A percentile compares a stretch with the other conserved stretches of the same genome.
Conservation (phyloP, 2,797 vertebrate genomes). For the Pipistrellus pipistrellus region DNA sequence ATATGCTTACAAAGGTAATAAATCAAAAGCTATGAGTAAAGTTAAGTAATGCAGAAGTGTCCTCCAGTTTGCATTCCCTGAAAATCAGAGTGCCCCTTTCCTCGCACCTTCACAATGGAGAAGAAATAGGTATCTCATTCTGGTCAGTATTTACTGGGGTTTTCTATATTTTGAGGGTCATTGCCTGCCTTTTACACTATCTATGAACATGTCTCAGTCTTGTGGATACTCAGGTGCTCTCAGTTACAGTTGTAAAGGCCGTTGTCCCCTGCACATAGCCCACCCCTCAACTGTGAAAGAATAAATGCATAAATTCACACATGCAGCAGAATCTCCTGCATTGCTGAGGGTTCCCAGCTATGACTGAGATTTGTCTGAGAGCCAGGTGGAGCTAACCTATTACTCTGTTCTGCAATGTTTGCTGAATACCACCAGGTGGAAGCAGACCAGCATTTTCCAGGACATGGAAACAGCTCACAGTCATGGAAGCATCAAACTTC, state of each 20-base stretch:
- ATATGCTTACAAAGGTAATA: background rate
- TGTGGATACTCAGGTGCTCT: background rate
- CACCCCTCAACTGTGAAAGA: background rate
- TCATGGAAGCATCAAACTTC: background rate
- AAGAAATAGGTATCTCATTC: background rate
- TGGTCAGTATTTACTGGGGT: background rate
- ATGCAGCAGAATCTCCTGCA: background rate
- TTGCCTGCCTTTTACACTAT: background rate
- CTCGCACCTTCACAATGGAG: background rate
- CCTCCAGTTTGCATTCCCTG: background rate
- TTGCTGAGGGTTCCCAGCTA: background rate
- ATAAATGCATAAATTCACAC: background rate
- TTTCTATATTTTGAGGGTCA: background rate
- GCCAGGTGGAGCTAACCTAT: fast-evolving
- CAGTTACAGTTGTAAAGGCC: background rate
- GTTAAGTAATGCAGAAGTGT: background rate
- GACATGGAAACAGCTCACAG: background rate
- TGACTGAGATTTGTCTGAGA: background rate
- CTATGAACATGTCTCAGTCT: background rate
- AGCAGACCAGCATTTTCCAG: conserved; percentile 31
- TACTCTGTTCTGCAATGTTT: background rate
- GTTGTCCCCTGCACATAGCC: background rate
- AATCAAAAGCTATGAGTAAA: background rate
- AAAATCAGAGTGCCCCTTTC: background rate
- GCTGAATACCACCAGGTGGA: conserved; percentile 45